Evolutionary conservation across 1,140 invertebrate genomes (phyloP).

Genomic region (Physella acuta): DNA sequence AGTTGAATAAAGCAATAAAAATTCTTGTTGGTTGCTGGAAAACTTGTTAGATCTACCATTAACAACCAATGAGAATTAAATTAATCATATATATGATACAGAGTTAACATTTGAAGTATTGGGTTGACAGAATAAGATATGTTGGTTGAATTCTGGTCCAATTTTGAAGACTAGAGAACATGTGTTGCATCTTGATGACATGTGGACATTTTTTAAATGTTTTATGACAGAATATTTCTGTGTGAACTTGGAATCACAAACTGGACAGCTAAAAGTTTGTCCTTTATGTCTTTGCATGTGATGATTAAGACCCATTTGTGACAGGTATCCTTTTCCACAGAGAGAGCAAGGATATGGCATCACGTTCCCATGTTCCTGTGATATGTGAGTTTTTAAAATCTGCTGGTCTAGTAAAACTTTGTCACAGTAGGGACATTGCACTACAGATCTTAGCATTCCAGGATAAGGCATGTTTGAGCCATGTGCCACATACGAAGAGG

Average conservation of each 20-base stretch:
- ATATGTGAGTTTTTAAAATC: background rate
- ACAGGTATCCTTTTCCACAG: slow-evolving; percentile 6
- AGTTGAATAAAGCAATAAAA: background rate
- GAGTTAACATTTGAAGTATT: too few species aligned
- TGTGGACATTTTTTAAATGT: slow-evolving; percentile 6
- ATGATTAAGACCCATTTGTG: slow-evolving; percentile 5
- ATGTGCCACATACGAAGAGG: too few species aligned
- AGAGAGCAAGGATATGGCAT: background rate
- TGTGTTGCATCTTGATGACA: background rate
- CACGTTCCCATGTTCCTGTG: background rate
- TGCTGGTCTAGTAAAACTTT: background rate
- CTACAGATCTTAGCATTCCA: too few species aligned
- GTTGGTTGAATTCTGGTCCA: slow-evolving; percentile 3
- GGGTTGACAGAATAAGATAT: background rate
- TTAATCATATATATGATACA: too few species aligned
- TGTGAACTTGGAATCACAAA: slow-evolving; percentile 12
- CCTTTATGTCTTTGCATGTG: slow-evolving; percentile 8
- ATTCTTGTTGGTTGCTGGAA: background rate
- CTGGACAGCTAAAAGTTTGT: slow-evolving; percentile 14
- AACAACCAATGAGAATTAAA: background rate
- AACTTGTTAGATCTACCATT: background rate
- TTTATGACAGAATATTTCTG: background rate
- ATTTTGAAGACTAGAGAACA: background rate
- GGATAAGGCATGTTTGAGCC: too few species aligned
- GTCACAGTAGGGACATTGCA: slow-evolving; percentile 6